phyloP scores from a whole-genome alignment of 2,797 vertebrate species.

The Percopsis omiscomaycus region DNA sequence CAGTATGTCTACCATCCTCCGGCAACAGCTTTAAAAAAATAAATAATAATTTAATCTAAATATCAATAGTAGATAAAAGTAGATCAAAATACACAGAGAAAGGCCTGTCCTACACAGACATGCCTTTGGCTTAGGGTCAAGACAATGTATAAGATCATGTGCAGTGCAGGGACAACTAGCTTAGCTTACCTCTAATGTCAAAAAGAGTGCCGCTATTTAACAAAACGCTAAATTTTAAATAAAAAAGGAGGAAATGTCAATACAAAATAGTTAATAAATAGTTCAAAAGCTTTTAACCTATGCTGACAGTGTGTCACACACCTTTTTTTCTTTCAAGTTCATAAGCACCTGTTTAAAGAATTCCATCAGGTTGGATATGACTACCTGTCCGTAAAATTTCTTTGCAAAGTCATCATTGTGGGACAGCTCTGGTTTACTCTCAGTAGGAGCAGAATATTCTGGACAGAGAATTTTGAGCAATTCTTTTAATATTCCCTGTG shows the following conservation, averaged over 20 bases:
- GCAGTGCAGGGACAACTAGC: too few species aligned
- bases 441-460: fast-evolving
- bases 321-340: neutral
- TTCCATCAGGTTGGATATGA: conserved; percentile 5
- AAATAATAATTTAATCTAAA: neutral
- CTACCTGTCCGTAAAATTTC: conserved; percentile 28
- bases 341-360: conserved; percentile 17
- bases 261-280: neutral
- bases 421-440: neutral
- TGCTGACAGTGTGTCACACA: neutral
- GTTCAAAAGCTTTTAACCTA: neutral
- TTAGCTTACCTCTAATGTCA: too few species aligned
- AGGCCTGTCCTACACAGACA: neutral
- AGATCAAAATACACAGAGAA: neutral
- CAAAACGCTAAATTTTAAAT: too few species aligned
- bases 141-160: neutral
- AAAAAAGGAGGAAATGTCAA: neutral
- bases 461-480: fast-evolving
- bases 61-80: neutral
- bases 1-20: neutral
- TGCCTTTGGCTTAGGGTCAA: neutral
- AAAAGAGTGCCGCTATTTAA: neutral
- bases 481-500: fast-evolving
- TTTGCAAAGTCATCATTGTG: fast-evolving
- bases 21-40: neutral